phyloP scores from a whole-genome alignment of 2,888 invertebrate species.

The Cerceris rybyensis region DNA sequence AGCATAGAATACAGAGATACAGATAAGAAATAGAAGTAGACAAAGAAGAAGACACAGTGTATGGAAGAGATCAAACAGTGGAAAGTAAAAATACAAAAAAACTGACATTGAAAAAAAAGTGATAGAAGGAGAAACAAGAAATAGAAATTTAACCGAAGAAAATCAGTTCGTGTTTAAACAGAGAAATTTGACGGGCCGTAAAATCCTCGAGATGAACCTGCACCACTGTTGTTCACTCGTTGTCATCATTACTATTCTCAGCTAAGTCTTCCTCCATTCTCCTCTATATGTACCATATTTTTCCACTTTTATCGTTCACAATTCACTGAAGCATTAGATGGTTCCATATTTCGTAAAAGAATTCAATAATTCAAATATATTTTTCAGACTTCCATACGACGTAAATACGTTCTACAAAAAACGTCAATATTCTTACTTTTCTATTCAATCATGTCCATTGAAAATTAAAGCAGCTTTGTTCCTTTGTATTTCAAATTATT shows the following conservation, averaged over 20 bases:
- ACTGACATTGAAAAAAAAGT: background rate
- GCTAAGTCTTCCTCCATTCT: background rate
- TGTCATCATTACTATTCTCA: conserved; percentile 30
- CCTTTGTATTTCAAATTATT: no score
- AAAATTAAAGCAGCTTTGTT: no score
- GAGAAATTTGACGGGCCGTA: conserved; percentile 15
- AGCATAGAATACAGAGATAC: background rate
- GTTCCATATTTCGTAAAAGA: no score
- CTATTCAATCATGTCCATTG: no score
- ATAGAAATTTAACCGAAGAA: conserved; percentile 31
- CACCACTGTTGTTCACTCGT: conserved; percentile 5
- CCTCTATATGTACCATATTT: background rate
- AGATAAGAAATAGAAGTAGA: background rate
- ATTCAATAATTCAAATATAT: no score
- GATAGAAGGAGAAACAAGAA: background rate
- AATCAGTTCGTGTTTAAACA: conserved; percentile 55
- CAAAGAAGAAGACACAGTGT: background rate
- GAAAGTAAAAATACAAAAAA: conserved; percentile 4
- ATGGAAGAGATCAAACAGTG: background rate
- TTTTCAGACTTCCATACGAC: no score
- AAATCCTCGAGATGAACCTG: conserved; percentile 18
- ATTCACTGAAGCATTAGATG: no score
- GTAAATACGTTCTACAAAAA: no score
- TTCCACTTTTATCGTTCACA: no score
- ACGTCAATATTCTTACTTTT: no score